phyloP scores from a whole-genome alignment of 2,797 vertebrate species.

The Paratrypauchen microcephalus region DNA sequence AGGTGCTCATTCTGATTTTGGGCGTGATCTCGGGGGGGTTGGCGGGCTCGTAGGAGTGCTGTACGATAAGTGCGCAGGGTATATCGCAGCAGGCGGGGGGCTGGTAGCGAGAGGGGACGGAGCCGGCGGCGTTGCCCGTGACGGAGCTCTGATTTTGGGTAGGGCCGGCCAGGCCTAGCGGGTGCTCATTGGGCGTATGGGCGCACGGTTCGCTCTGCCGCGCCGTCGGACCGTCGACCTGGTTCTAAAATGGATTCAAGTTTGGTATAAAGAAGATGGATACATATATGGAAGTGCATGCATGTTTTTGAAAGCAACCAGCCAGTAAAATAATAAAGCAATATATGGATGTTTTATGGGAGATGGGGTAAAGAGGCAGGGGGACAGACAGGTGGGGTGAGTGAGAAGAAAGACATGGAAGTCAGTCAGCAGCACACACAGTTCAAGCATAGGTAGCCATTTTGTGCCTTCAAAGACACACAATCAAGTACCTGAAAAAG shows the following conservation, averaged over 20 bases:
- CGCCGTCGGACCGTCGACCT: slow-evolving; percentile 67
- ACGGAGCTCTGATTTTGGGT: slow-evolving; percentile 64
- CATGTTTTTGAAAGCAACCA: slow-evolving; percentile 47
- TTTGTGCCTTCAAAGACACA: slow-evolving; percentile 70
- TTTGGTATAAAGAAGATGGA: slow-evolving; percentile 26
- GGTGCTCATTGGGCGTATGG: slow-evolving; percentile 64
- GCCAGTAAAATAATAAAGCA: slow-evolving; percentile 19
- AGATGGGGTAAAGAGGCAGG: slow-evolving; percentile 58
- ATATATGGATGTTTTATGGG: slow-evolving; percentile 58
- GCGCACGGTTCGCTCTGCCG: slow-evolving; percentile 67
- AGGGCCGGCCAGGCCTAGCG: slow-evolving; percentile 56
- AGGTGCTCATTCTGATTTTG: slow-evolving; percentile 78
- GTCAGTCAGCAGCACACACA: slow-evolving; percentile 79
- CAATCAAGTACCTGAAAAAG: slow-evolving; percentile 80
- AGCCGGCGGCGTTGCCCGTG: slow-evolving; percentile 57
- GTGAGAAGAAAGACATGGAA: slow-evolving; percentile 79
- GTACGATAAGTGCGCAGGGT: slow-evolving; percentile 74
- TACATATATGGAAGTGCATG: slow-evolving; percentile 45
- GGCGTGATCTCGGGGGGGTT: slow-evolving; percentile 69
- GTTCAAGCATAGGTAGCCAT: slow-evolving; percentile 70
- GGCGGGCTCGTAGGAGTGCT: slow-evolving; percentile 71
- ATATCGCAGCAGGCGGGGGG: slow-evolving; percentile 80
- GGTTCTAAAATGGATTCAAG: slow-evolving; percentile 46
- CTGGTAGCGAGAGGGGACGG: slow-evolving; percentile 72
- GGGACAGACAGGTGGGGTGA: slow-evolving; percentile 73